phyloP scores from a whole-genome alignment of 2,888 invertebrate species.

The Hirtodrosophila confusa region DNA sequence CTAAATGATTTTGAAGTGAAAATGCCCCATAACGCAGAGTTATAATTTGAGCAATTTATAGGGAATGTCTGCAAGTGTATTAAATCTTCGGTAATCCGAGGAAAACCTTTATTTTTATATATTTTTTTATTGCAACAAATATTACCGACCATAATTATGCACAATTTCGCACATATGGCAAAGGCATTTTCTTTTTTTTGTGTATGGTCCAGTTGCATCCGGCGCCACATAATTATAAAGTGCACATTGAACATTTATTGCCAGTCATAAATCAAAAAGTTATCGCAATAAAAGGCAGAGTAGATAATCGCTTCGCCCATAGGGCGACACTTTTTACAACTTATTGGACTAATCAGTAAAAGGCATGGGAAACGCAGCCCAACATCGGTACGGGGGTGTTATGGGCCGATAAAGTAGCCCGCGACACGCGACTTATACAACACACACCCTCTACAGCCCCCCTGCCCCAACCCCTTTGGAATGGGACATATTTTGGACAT shows the following conservation, averaged over 20 bases:
- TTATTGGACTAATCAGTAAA: conserved; percentile 80
- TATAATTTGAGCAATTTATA: too few species aligned
- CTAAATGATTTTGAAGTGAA: too few species aligned
- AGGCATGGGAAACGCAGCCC: conserved; percentile 14
- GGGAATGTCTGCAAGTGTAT: too few species aligned
- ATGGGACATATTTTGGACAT: conserved; percentile 46
- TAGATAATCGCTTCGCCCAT: conserved; percentile 57
- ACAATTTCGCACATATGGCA: conserved; percentile 64
- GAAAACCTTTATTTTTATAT: neutral
- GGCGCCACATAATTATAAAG: conserved; percentile 72
- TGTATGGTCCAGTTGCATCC: conserved; percentile 31
- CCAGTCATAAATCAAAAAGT: conserved; percentile 83
- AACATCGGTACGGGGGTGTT: conserved; percentile 6
- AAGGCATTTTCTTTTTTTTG: conserved; percentile 33
- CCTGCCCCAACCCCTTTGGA: neutral
- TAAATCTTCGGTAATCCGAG: too few species aligned
- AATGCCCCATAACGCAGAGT: too few species aligned
- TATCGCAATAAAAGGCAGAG: conserved; percentile 74
- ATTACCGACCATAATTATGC: conserved; percentile 51
- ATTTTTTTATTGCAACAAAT: neutral
- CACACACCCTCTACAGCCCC: conserved; percentile 1
- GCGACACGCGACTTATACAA: conserved; percentile 62
- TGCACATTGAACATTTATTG: conserved; percentile 79
- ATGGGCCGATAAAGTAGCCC: conserved; percentile 68
- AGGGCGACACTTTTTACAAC: conserved; percentile 75